Evolutionary conservation across 2,113 vertebrate species (phyloP).

Genomic region (Orthochromis malagaraziensis): DNA sequence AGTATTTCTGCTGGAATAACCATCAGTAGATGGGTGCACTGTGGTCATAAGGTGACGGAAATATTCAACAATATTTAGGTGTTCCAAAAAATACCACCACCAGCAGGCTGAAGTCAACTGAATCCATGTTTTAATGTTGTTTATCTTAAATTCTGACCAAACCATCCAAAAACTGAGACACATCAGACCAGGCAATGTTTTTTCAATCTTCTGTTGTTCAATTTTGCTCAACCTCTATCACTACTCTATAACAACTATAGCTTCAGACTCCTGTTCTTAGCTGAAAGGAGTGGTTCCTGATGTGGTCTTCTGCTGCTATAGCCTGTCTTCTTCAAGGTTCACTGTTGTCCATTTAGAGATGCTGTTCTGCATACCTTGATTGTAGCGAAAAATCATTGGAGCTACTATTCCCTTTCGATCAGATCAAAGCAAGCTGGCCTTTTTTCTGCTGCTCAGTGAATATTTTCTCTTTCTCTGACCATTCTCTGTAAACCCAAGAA

Average conservation of each 20-base stretch:
- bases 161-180: neutral
- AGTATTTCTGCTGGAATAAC: neutral
- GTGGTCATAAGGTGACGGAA: neutral
- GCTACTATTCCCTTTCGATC: neutral
- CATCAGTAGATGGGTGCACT: neutral
- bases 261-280: neutral
- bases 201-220: neutral
- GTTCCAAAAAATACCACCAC: neutral
- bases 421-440: neutral
- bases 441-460: neutral
- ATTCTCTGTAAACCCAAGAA: neutral
- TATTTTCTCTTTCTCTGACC: neutral
- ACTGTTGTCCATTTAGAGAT: neutral
- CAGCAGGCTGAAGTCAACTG: neutral
- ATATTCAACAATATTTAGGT: neutral
- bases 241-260: neutral
- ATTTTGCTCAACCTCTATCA: neutral
- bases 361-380: neutral
- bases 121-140: neutral
- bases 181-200: neutral
- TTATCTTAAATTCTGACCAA: neutral
- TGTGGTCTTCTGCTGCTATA: neutral
- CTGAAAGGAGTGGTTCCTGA: neutral
- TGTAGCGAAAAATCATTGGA: neutral
- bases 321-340: neutral